phyloP scores from a whole-genome alignment of 2,113 vertebrate species.

The Cynopterus brachyotis region DNA sequence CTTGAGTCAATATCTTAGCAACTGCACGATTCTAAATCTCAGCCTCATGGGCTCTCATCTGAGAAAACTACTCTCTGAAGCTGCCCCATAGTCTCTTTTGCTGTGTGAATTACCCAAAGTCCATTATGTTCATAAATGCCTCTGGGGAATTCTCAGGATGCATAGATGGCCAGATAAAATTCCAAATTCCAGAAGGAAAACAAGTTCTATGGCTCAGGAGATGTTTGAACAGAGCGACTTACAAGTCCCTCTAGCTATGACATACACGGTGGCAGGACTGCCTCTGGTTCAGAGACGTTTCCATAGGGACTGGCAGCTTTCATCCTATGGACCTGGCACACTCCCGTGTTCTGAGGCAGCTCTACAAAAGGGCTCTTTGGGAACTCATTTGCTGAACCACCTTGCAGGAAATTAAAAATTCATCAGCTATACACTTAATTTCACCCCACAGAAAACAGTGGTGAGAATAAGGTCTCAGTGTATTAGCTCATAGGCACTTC shows the following conservation, averaged over 20 bases:
- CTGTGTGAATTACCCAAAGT: background rate
- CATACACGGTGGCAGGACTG: too few species aligned
- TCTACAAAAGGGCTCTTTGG: background rate
- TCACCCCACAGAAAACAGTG: background rate
- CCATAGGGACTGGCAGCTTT: background rate
- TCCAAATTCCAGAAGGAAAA: background rate
- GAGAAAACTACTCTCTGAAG: background rate
- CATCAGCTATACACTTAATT: background rate
- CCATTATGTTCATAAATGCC: background rate
- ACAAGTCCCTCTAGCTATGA: background rate
- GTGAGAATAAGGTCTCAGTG: background rate
- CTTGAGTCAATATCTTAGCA: background rate
- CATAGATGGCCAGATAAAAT: background rate
- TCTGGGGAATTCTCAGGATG: background rate
- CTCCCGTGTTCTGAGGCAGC: background rate
- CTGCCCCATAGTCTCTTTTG: background rate
- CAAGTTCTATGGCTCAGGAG: background rate
- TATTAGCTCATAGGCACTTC: background rate
- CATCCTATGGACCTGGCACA: fast-evolving
- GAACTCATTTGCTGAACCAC: background rate
- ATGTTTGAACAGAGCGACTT: background rate
- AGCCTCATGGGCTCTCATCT: background rate
- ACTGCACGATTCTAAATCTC: background rate
- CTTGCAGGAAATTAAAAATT: background rate
- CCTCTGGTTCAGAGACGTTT: background rate